Evolutionary conservation across 2,888 invertebrate species (phyloP).

Genomic region (Tricholauxania praeusta): DNA sequence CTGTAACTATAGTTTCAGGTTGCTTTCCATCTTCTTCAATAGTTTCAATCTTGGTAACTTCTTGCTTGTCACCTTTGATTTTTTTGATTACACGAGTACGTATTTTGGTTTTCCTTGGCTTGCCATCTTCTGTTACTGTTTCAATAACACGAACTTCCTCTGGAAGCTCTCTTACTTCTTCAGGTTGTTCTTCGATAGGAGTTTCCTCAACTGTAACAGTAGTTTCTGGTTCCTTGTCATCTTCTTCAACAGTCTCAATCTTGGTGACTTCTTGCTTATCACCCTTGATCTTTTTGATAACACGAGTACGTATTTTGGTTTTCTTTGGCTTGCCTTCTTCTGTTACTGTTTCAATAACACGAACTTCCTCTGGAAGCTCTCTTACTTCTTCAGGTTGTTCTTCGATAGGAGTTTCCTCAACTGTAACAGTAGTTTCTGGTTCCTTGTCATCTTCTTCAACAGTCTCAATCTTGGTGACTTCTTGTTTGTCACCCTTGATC

Average conservation of each 20-base stretch:
- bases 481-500: slow-evolving; percentile 49
- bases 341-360: slow-evolving; percentile 28
- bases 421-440: slow-evolving; percentile 34
- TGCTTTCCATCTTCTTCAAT: slow-evolving; percentile 34
- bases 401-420: slow-evolving; percentile 15
- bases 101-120: slow-evolving; percentile 61
- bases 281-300: slow-evolving; percentile 34
- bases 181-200: slow-evolving; percentile 29
- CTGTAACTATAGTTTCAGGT: slow-evolving; percentile 35
- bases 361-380: slow-evolving; percentile 34
- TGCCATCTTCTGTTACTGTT: slow-evolving; percentile 49
- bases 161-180: slow-evolving; percentile 56
- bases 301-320: slow-evolving; percentile 33
- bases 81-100: slow-evolving; percentile 49
- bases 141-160: slow-evolving; percentile 56
- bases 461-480: slow-evolving; percentile 37
- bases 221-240: slow-evolving; percentile 57
- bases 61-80: slow-evolving; percentile 48
- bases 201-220: slow-evolving; percentile 51
- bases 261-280: slow-evolving; percentile 54
- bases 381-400: slow-evolving; percentile 14
- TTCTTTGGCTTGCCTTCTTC: slow-evolving; percentile 35
- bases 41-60: slow-evolving; percentile 34
- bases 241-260: slow-evolving; percentile 50
- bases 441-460: slow-evolving; percentile 36